These are phyloP conservation scores for Ptilorrhoa leucosticta DNA, from an alignment of 2,113 vertebrate genomes.

Conservation along the genomic window DNA sequence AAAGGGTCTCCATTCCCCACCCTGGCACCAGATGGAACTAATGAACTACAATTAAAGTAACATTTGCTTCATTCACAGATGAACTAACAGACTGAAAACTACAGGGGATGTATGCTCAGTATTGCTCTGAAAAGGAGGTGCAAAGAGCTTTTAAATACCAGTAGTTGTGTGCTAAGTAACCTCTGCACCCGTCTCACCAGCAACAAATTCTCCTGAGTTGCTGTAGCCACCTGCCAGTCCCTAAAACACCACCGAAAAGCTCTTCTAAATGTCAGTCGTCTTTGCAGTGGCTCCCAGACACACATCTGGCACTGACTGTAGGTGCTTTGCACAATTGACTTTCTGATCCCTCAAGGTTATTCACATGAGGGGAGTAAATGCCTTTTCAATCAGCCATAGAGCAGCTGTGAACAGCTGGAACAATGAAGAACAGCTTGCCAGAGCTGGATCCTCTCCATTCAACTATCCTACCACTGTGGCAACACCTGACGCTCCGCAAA, in stretches of 20 bases:
- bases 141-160: not conserved
- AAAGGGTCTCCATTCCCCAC: not conserved
- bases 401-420: not conserved
- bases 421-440: not conserved
- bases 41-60: conserved; percentile 16
- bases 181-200: not conserved
- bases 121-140: not conserved
- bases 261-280: not conserved
- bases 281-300: not conserved
- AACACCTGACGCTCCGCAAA: not conserved
- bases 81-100: not conserved
- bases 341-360: conserved; percentile 2
- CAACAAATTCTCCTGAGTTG: not conserved
- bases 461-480: not conserved
- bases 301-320: not conserved
- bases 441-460: not conserved
- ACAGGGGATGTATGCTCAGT: not conserved
- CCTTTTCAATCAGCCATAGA: not conserved
- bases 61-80: not conserved
- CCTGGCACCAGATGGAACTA: not conserved
- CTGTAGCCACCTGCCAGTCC: not conserved
- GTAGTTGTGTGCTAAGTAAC: not conserved
- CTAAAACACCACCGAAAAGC: not conserved
- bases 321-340: not conserved
- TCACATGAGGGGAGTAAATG: not conserved